Evolutionary conservation across 2,113 vertebrate species (phyloP), one percentile per base, ranked within the genome.

Genomic region (Ageneiosus marmoratus): DNA sequence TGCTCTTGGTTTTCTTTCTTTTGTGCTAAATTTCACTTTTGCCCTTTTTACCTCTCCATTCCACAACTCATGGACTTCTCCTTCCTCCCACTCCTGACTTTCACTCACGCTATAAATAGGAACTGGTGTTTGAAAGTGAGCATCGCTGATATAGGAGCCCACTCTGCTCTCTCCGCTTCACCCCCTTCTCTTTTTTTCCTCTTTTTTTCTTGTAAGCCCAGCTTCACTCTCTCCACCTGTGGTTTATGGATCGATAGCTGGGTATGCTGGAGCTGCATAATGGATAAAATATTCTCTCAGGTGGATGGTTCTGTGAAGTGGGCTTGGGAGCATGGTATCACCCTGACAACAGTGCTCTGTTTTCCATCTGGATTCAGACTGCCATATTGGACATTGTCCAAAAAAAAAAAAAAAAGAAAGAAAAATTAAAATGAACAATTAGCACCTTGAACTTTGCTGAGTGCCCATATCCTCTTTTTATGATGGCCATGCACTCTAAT

Each of bases 101-200:
- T 55, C 44, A 69, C 70, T 65, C 41, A n/a, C 18, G 79, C 75
- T 86, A 89, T 84, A 89, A 89, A 89, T 86, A 88, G 86, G 4
- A 51, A 58, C 16, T 81, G 44, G 80, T 80, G 55, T 83, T 70
- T 48, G 80, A 82, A 74, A 83, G 67, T 85, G 80, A 81, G 72
- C 69, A 56, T 83, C 62, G 58, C 65, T 86, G 70, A 86, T 74
- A 86, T 50, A 82, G 70, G 74, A 78, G 53, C 22, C 18, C 58
- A 41, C 46, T 50, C 48, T 65, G 13, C 70, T 74, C 34, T 53
- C 58, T 34, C 27, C n/a, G 29, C 79, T 56, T 50, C 34, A 20
- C 32, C 13, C 37, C 20, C 79, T 62, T 48, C 3, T 67, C 34
- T 44, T 67, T 72, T 41, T 16, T 79, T 7, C 18, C n/a, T 41